A percentile compares a stretch with the other conserved stretches of the same genome.
These are phyloP conservation scores for Onthophagus sagittarius DNA, from an alignment of 2,888 invertebrate species.

Conservation along the genomic window DNA sequence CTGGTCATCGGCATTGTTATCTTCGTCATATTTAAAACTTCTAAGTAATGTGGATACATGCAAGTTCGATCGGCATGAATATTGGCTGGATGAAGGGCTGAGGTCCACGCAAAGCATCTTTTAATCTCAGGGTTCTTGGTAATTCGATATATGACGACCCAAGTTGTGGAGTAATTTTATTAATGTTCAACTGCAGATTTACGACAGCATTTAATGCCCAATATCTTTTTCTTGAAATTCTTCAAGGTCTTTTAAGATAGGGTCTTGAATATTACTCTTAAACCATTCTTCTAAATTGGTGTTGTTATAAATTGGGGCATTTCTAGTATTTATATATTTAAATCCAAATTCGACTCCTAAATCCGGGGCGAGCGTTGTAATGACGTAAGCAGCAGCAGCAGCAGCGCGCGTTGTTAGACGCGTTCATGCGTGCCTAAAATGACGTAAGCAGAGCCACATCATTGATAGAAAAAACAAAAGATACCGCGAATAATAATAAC, in stretches of 20 bases:
- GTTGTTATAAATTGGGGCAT: no score
- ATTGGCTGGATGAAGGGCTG: neutral
- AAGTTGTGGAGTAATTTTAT: neutral
- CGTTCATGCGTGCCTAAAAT: no score
- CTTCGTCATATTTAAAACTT: neutral
- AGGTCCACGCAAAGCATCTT: neutral
- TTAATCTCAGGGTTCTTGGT: neutral
- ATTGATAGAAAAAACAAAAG: no score
- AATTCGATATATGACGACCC: neutral
- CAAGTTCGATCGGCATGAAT: neutral
- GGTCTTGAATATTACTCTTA: neutral
- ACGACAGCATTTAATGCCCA: neutral
- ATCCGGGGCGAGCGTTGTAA: no score
- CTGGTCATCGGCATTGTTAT: neutral
- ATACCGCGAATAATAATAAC: no score
- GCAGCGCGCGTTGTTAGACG: no score
- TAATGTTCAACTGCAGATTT: neutral
- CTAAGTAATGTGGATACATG: neutral
- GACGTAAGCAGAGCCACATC: no score
- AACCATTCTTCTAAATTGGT: no score
- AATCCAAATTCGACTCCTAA: no score
- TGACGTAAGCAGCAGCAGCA: no score
- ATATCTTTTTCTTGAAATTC: neutral
- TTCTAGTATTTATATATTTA: no score
- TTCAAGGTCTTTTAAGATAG: neutral